These are phyloP conservation scores for Drosophila setosimentum DNA, from an alignment of 2,888 invertebrate species.

Conservation along the genomic window DNA sequence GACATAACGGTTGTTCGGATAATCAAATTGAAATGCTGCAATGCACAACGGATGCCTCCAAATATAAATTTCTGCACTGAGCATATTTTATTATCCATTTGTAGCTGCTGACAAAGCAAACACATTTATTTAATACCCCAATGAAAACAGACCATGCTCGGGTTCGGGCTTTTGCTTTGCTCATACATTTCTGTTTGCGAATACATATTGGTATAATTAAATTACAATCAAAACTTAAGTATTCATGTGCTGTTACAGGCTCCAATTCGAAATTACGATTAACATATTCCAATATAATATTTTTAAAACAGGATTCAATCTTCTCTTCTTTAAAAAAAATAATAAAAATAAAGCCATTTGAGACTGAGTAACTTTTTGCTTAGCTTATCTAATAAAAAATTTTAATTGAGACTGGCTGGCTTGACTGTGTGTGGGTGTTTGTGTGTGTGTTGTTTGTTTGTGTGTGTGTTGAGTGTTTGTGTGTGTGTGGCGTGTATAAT, in stretches of 20 bases:
- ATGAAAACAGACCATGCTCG: not conserved
- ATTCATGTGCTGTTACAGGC: constrained; percentile 61
- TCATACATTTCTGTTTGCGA: constrained; percentile 36
- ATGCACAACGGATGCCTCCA: not conserved
- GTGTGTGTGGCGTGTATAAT: constrained; percentile 2
- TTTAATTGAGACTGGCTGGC: constrained; percentile 77
- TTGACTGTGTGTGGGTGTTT: constrained; percentile 35
- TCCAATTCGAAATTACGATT: constrained; percentile 53
- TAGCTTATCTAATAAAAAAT: constrained; percentile 72
- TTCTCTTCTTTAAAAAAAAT: constrained; percentile 27
- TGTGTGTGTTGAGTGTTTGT: not conserved
- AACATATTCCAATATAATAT: constrained; percentile 59
- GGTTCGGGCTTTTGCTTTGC: constrained; percentile 46
- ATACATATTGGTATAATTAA: constrained; percentile 62
- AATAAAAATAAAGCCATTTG: no score
- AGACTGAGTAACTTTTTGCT: constrained; percentile 58
- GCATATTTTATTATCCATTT: not conserved
- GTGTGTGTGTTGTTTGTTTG: not conserved
- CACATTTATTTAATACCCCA: not conserved
- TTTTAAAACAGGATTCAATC: constrained; percentile 53
- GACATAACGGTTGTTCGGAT: constrained; percentile 22
- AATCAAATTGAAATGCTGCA: not conserved
- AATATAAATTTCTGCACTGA: not conserved
- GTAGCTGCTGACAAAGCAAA: not conserved
- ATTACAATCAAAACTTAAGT: constrained; percentile 56